Percentiles rank a stretch among this genome's conserved stretches.
These are phyloP conservation scores for Lordiphosa mommai DNA, from an alignment of 1,140 invertebrate genomes.

Conservation along the genomic window DNA sequence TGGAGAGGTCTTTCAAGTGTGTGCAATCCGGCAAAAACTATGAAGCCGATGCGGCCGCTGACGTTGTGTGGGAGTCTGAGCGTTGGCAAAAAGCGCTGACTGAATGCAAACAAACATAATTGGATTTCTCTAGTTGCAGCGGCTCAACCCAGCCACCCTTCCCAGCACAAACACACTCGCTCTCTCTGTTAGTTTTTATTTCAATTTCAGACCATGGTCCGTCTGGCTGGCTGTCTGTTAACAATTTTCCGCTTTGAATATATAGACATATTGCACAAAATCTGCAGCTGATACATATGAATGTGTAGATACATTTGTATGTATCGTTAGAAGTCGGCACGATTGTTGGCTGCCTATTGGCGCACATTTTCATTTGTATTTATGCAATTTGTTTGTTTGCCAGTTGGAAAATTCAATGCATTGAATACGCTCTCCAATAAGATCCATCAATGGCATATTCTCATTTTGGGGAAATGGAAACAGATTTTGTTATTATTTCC, in stretches of 20 bases:
- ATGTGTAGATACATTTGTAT: background rate
- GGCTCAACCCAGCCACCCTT: slow-evolving; percentile 16
- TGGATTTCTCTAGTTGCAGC: slow-evolving; percentile 72
- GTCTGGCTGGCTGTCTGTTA: slow-evolving; percentile 41
- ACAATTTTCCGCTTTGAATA: slow-evolving; percentile 73
- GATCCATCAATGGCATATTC: slow-evolving; percentile 35
- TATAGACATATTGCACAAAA: slow-evolving; percentile 75
- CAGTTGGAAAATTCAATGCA: slow-evolving; percentile 72
- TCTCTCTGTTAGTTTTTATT: slow-evolving; percentile 59
- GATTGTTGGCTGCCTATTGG: slow-evolving; percentile 32
- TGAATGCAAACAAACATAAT: slow-evolving; percentile 78
- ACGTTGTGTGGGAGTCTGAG: slow-evolving; percentile 12
- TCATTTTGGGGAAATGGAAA: slow-evolving; percentile 47
- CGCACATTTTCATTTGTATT: slow-evolving; percentile 71
- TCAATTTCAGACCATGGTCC: slow-evolving; percentile 58
- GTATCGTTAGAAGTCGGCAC: slow-evolving; percentile 21
- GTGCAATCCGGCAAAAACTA: slow-evolving; percentile 53
- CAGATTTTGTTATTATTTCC: slow-evolving; percentile 40
- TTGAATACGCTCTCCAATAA: slow-evolving; percentile 39
- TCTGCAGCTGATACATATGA: slow-evolving; percentile 23
- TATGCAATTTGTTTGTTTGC: slow-evolving; percentile 76
- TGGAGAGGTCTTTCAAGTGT: slow-evolving; percentile 66
- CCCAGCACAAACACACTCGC: background rate
- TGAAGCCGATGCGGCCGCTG: slow-evolving; percentile 21
- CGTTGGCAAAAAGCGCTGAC: slow-evolving; percentile 69